A percentile compares a stretch with the other conserved stretches of the same genome.
These are phyloP conservation scores for Eueremaeus valkanovi DNA, from an alignment of 2,888 invertebrate genomes.

Conservation along the genomic window DNA sequence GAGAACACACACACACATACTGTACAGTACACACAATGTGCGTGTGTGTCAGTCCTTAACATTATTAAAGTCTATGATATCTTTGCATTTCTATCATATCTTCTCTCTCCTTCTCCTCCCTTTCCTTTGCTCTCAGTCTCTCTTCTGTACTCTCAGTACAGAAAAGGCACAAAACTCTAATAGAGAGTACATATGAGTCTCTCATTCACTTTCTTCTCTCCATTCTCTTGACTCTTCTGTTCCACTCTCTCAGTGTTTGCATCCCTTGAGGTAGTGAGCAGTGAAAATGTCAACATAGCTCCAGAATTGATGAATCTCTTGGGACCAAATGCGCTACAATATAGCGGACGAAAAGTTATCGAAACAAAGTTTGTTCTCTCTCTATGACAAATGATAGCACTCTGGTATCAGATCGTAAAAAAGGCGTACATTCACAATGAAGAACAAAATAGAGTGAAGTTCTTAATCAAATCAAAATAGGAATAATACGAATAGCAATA, in stretches of 20 bases:
- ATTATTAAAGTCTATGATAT: too few species aligned
- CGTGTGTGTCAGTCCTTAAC: too few species aligned
- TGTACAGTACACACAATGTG: too few species aligned
- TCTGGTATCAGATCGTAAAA: background rate
- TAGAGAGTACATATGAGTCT: conserved; percentile 4
- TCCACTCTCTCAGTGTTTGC: background rate
- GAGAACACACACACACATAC: too few species aligned
- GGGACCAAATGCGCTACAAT: conserved; percentile 17
- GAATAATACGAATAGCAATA: background rate
- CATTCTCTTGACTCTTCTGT: background rate
- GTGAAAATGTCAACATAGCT: conserved; percentile 22
- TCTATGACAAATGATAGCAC: conserved; percentile 14
- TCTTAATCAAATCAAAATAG: conserved; percentile 7
- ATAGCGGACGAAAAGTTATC: conserved; percentile 16
- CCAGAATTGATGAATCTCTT: conserved; percentile 12
- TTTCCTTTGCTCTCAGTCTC: background rate
- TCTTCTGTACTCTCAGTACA: background rate
- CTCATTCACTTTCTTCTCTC: background rate
- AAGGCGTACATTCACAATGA: background rate
- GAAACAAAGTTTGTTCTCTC: conserved; percentile 19
- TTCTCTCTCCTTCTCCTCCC: background rate
- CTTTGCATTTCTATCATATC: too few species aligned
- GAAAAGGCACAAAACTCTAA: too few species aligned
- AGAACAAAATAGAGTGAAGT: background rate
- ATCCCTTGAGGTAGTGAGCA: conserved; percentile 12